These are phyloP conservation scores for Hypomesus transpacificus DNA, from an alignment of 2,113 vertebrate species.

Conservation along the genomic window DNA sequence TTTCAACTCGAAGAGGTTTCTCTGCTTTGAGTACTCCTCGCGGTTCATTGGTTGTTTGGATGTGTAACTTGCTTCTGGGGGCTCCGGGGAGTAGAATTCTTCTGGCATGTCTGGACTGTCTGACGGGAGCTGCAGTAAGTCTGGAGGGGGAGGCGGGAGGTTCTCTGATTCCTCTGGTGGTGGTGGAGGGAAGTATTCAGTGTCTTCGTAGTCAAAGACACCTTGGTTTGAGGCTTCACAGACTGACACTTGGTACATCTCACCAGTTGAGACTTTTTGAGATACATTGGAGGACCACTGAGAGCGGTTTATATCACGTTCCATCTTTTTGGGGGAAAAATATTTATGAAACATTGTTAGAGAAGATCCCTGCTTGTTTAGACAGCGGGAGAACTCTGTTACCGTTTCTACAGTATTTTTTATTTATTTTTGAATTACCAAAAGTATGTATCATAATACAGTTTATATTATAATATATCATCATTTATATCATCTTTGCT, in stretches of 20 bases:
- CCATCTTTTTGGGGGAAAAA: constrained; percentile 76
- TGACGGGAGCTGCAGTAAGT: constrained; percentile 71
- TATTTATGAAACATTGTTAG: constrained; percentile 30
- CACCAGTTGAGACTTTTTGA: constrained; percentile 57
- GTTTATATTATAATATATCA: background rate
- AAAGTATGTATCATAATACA: background rate
- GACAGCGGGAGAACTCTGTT: background rate
- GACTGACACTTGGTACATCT: constrained; percentile 51
- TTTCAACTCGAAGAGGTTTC: constrained; percentile 78
- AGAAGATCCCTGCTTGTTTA: background rate
- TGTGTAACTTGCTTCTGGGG: constrained; percentile 47
- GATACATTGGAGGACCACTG: constrained; percentile 68
- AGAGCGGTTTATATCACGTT: constrained; percentile 73
- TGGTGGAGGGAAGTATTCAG: constrained; percentile 51
- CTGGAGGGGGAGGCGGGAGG: constrained; percentile 73
- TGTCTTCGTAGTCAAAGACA: constrained; percentile 58
- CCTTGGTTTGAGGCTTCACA: constrained; percentile 39
- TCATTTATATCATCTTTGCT: background rate
- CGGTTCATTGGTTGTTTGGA: constrained; percentile 59
- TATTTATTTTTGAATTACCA: no score
- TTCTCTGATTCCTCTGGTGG: constrained; percentile 70
- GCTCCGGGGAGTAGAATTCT: constrained; percentile 72
- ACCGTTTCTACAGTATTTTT: no score
- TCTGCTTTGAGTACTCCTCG: constrained; percentile 78
- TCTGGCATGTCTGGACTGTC: constrained; percentile 63